phyloP scores from a whole-genome alignment of 2,797 vertebrate species.

The Mallotus villosus region DNA sequence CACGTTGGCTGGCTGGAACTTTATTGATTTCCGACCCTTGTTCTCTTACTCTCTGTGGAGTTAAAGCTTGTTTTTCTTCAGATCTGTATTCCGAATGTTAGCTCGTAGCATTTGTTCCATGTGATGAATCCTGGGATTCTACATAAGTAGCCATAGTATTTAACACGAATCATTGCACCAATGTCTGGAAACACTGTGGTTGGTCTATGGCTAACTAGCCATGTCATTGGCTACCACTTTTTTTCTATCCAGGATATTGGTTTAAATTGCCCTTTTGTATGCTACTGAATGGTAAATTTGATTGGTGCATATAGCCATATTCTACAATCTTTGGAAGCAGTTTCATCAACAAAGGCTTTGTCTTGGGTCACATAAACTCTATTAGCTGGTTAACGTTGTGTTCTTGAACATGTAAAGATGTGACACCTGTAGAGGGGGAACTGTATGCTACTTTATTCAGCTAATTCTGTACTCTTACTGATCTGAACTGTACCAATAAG shows the following conservation, averaged over 20 bases:
- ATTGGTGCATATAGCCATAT: not conserved
- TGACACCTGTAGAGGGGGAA: too few species aligned
- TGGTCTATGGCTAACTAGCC: not conserved
- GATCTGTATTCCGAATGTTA: slow-evolving; percentile 36
- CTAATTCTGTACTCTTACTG: too few species aligned
- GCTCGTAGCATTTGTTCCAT: slow-evolving; percentile 16
- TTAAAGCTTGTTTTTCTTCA: slow-evolving; percentile 48
- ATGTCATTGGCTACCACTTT: not conserved
- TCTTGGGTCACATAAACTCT: not conserved
- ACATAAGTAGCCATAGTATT: not conserved
- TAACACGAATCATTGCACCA: slow-evolving; percentile 32
- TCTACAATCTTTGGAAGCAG: not conserved
- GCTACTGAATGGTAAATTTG: not conserved
- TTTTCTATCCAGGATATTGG: slow-evolving; percentile 10
- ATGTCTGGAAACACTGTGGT: not conserved
- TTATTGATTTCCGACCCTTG: slow-evolving; percentile 61
- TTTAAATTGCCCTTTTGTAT: not conserved
- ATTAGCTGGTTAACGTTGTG: too few species aligned
- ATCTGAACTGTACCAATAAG: too few species aligned
- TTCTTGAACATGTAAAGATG: too few species aligned
- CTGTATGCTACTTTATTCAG: too few species aligned
- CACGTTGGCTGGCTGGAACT: slow-evolving; percentile 23
- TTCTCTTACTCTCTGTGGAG: slow-evolving; percentile 33
- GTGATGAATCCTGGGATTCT: not conserved
- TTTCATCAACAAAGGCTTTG: slow-evolving; percentile 1